Base-by-base conservation (phyloP, 2,888 invertebrate species). In the Machimus atricapillus region DNA sequence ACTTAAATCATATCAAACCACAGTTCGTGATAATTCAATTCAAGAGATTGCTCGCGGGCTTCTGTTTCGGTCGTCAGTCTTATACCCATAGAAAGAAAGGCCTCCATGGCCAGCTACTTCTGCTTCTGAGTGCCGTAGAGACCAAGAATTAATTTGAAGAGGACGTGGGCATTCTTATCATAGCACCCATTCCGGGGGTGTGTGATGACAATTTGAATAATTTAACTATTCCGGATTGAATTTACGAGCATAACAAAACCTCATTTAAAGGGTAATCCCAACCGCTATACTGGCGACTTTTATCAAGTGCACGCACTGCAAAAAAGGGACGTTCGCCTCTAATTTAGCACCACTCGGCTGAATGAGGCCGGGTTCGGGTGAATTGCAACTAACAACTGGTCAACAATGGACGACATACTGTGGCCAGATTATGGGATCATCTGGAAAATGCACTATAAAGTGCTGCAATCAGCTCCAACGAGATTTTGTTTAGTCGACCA, bases 181-280 rank as follows among this genome's bases (percentile, higher is more conserved):
- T 19, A 37, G 66, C 40, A 31, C 85, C 85, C 46, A 73, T 74
- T 74, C 85, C 58, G 52, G 76, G 87, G 87, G 82, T 82, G 87
- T 82, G 52, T 76, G 87, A 87, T 87, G 87, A 87, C 87, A 87
- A 82, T 76, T 66, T 87, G 87, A 87, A 87, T 87, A 87, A 87
- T 87, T 87, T 82, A 87, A 87, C 81, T 46, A 87, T 87, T 82
- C 76, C 73, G 43, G 74, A 87, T 74, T 79, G 73, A 87, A 87
- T 87, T 87, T 87, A 87, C 56, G 87, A 82, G 52, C 74, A 73
- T 40, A 81, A 78, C 86, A 87, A 81, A 87, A 81, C 56, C 76
- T 82, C 87, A 82, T 87, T 87, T 87, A 82, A 81, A 78, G 43
- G 86, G 81, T 87, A 73, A 87, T 87, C 52, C 76, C 1, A 43